phyloP scores from a whole-genome alignment of 2,888 invertebrate genomes.

The Scaptomyza polygonia region DNA sequence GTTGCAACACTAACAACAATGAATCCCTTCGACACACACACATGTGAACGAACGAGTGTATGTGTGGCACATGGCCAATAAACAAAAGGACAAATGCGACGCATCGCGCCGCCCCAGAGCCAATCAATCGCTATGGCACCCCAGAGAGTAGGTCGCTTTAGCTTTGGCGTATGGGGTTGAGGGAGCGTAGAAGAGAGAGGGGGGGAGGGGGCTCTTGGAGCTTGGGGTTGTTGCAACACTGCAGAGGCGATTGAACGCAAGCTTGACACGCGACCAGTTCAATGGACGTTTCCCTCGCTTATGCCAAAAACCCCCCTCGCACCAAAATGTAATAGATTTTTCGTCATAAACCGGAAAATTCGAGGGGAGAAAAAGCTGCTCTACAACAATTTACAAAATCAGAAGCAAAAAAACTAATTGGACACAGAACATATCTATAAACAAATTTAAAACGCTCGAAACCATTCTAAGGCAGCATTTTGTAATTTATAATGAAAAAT shows the following conservation, averaged over 20 bases:
- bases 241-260: conserved; percentile 69
- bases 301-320: conserved; percentile 52
- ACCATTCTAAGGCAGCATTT: no score
- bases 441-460: not conserved
- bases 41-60: not conserved
- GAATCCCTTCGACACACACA: conserved; percentile 60
- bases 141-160: conserved; percentile 58
- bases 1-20: conserved; percentile 73
- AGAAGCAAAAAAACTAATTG: not conserved
- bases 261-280: conserved; percentile 79
- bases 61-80: conserved; percentile 60
- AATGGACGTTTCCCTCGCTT: conserved; percentile 66
- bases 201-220: not conserved
- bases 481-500: no score
- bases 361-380: not conserved
- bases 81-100: conserved; percentile 78
- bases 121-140: conserved; percentile 83
- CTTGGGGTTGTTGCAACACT: conserved; percentile 8
- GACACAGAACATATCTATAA: no score
- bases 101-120: conserved; percentile 72
- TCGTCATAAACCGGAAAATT: conserved; percentile 21
- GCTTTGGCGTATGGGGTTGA: not conserved
- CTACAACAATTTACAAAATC: not conserved
- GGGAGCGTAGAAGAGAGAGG: not conserved
- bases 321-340: conserved; percentile 63